Conservation (phyloP, 2,888 invertebrate species). For the Coleophora flavipennella region DNA sequence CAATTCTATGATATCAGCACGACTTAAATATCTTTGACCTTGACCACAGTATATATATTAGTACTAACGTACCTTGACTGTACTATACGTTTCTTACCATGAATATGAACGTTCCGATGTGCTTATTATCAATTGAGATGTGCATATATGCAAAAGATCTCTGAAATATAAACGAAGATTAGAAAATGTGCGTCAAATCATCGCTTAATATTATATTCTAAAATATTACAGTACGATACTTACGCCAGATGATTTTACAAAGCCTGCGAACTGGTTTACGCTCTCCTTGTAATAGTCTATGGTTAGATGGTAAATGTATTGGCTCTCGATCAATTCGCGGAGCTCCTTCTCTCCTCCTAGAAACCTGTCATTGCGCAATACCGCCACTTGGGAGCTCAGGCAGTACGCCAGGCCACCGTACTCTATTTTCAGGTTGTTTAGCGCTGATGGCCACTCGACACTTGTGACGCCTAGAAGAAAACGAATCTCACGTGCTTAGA, state of each 20-base stretch:
- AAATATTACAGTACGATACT: constrained; percentile 18
- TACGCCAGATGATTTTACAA: constrained; percentile 54
- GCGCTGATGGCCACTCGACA: constrained; percentile 52
- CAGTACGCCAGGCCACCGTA: constrained; percentile 61
- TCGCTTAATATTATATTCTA: background rate
- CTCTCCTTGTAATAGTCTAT: constrained; percentile 60
- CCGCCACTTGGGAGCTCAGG: constrained; percentile 52
- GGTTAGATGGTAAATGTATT: constrained; percentile 51
- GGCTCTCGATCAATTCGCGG: constrained; percentile 46
- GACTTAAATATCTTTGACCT: too few species aligned
- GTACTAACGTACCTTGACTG: too few species aligned
- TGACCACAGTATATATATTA: too few species aligned
- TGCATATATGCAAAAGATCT: constrained; percentile 71
- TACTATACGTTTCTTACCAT: constrained; percentile 61
- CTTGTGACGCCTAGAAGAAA: constrained; percentile 35
- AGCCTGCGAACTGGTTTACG: constrained; percentile 46
- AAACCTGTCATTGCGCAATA: constrained; percentile 60
- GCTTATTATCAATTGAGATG: constrained; percentile 51
- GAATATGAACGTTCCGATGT: constrained; percentile 70
- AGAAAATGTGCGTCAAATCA: background rate
- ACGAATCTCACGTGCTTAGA: too few species aligned
- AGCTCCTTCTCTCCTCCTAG: constrained; percentile 70
- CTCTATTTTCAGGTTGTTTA: constrained; percentile 42
- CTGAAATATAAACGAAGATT: constrained; percentile 45
- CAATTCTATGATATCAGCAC: too few species aligned